These are phyloP conservation scores for Garra rufa DNA, from an alignment of 2,113 vertebrate genomes.

Conservation along the genomic window DNA sequence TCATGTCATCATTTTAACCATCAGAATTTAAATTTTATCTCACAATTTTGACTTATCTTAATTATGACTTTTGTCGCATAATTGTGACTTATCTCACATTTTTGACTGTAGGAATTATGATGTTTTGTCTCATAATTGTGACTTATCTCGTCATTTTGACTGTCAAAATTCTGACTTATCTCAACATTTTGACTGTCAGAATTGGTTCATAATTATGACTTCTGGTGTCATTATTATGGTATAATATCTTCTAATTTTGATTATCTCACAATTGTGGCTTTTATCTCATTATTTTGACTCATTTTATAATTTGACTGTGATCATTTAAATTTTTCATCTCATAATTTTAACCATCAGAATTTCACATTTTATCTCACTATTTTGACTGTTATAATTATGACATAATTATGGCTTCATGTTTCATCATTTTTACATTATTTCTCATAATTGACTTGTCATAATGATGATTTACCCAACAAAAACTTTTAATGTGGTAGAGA, in stretches of 20 bases:
- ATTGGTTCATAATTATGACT: background rate
- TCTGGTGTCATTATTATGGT: background rate
- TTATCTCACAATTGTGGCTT: background rate
- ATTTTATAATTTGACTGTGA: background rate
- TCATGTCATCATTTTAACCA: too few species aligned
- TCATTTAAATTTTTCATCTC: too few species aligned
- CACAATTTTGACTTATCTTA: too few species aligned
- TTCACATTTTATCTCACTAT: background rate
- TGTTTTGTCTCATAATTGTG: background rate
- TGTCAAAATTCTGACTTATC: too few species aligned
- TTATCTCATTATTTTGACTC: background rate
- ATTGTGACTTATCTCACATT: too few species aligned
- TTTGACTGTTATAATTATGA: background rate
- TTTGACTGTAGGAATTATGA: too few species aligned
- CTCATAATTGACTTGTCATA: background rate
- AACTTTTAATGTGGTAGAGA: background rate
- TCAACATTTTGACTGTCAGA: too few species aligned
- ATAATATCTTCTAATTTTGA: background rate
- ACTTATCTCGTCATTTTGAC: too few species aligned
- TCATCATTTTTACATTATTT: background rate
- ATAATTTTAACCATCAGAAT: background rate
- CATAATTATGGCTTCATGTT: background rate
- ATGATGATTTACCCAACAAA: background rate
- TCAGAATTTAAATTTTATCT: too few species aligned
- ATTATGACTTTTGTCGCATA: too few species aligned